A percentile compares a stretch with the other conserved stretches of the same genome.
These are phyloP conservation scores for Gari tellinella DNA, from an alignment of 2,888 invertebrate genomes.

Conservation along the genomic window DNA sequence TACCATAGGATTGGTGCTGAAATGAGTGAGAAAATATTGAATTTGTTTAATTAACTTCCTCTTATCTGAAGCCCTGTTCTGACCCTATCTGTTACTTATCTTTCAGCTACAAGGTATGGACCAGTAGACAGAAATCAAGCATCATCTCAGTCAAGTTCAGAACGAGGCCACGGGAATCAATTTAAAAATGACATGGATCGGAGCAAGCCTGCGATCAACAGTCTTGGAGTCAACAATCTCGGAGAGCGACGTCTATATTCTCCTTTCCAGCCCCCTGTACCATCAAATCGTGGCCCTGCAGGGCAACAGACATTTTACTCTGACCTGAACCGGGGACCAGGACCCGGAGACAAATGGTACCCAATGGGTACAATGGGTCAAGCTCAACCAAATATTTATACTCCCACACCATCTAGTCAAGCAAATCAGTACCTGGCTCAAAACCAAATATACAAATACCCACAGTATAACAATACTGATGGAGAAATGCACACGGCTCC, in stretches of 20 bases:
- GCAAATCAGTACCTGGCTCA: constrained; percentile 14
- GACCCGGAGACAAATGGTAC: constrained; percentile 49
- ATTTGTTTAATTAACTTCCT: too few relatives aligned
- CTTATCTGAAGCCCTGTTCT: too few relatives aligned
- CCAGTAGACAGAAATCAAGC: constrained; percentile 42
- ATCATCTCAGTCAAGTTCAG: constrained; percentile 53
- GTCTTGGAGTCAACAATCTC: constrained; percentile 7
- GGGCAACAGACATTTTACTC: constrained; percentile 43
- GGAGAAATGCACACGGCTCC: constrained; percentile 55
- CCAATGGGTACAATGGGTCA: constrained; percentile 30
- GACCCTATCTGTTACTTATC: too few relatives aligned
- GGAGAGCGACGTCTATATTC: constrained; percentile 38
- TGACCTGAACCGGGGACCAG: constrained; percentile 39
- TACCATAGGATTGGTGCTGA: too few relatives aligned
- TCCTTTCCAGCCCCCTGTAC: constrained; percentile 43
- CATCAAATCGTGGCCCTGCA: constrained; percentile 22
- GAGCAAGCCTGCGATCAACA: constrained; percentile 20
- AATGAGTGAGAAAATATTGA: too few relatives aligned
- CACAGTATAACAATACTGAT: constrained; percentile 43
- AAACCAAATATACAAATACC: constrained; percentile 52
- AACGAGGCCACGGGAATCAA: constrained; percentile 15
- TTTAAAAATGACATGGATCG: constrained; percentile 1
- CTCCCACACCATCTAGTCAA: constrained; percentile 1
- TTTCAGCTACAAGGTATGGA: constrained; percentile 54
- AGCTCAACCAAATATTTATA: constrained; percentile 8